Evolutionary conservation across 2,797 vertebrate species (phyloP), one percentile per base, ranked within the genome.

Genomic region (Sylvia borin): DNA sequence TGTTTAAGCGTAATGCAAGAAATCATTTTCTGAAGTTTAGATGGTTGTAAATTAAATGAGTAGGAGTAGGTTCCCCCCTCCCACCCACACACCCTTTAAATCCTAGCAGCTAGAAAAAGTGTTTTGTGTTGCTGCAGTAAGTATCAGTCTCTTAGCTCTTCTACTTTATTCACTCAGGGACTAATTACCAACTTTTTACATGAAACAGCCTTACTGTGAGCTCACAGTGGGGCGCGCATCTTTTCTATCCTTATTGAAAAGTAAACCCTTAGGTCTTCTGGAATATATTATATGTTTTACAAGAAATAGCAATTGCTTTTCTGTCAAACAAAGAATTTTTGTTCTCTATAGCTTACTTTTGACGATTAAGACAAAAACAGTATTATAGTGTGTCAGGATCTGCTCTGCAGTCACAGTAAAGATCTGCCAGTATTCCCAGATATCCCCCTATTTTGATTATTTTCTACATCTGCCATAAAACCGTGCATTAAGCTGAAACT

Each of bases 171-270:
- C 99, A 99, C 99, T 99, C 98, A 97, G 99, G 99, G 99, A 99
- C 98, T 99, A 99, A 99, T 99, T 99, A 99, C 98, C 98, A 98
- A 98, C 98, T 99, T 99, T 98, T 98, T 97, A 98, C 98, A 98
- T 98, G 98, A 99, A 98, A 98, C 98, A 98, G 98, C 97, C 98
- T 98, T 97, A 98, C 96, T 98, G 98, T 97, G 97, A 98, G 98
- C 97, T 97, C 97, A 97, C 98, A 97, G 98, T 96, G 98, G 97
- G 97, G 95, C 85, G 10, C 82, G 95, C 97, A 97, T 98, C 89
- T 94, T 96, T 80, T 94, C 97, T 96, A 93, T 94, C 98, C 97
- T 98, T 97, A 98, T 97, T 99, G 98, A 98, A 98, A 98, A 98
- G 98, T 96, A 99, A 98, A 99, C 99, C 99, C 99, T 93, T 98